Conservation (phyloP, 2,113 vertebrate species). For the Eurypyga helias region DNA sequence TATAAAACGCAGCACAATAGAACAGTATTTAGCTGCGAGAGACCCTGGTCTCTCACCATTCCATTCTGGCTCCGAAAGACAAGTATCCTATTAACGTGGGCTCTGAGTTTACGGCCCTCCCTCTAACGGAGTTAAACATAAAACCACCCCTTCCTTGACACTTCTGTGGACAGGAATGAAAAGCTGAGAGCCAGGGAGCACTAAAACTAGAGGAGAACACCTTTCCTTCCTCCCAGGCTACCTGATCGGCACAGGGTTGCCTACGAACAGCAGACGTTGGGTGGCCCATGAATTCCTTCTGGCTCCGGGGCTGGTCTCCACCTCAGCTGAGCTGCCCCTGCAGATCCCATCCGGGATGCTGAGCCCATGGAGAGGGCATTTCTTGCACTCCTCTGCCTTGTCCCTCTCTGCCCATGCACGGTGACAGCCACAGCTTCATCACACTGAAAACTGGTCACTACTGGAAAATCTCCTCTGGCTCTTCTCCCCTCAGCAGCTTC, state of each 20-base stretch:
- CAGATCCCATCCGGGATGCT: not conserved
- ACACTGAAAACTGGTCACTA: not conserved
- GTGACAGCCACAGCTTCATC: not conserved
- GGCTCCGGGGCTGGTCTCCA: not conserved
- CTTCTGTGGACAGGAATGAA: not conserved
- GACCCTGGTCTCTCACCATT: not conserved
- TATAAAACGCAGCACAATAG: not conserved
- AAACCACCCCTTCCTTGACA: not conserved
- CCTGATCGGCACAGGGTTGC: not conserved
- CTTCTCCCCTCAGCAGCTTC: not conserved
- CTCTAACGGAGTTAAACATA: not conserved
- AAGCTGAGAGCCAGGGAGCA: not conserved
- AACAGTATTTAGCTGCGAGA: not conserved
- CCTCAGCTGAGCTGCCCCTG: not conserved
- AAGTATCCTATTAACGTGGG: conserved; percentile 8
- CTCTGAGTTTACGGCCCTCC: not conserved
- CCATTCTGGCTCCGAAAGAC: not conserved
- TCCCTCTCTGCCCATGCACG: not conserved
- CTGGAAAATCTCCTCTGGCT: not conserved
- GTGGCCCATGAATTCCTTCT: not conserved
- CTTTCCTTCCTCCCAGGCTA: not conserved
- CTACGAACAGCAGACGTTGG: accelerated
- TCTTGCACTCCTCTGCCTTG: not conserved
- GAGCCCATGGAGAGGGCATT: not conserved
- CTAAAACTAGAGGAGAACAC: conserved; percentile 13